A percentile compares a stretch with the other conserved stretches of the same genome.
Evolutionary conservation across 2,888 invertebrate genomes (phyloP).

Genomic region (Neuroscelio doddi): DNA sequence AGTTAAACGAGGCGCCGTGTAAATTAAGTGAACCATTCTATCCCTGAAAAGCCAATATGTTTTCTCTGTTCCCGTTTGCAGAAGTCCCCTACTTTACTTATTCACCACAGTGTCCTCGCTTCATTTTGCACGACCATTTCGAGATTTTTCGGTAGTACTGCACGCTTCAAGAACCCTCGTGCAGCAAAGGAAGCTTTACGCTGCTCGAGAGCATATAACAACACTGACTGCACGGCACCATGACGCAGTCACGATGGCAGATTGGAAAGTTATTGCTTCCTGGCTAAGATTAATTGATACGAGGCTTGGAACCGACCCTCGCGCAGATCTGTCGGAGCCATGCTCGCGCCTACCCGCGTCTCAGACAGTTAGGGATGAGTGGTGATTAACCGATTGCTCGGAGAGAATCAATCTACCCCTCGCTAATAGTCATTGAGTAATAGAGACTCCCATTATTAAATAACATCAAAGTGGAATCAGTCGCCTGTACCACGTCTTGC

Average conservation of each 20-base stretch:
- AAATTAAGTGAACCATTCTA: conserved; percentile 66
- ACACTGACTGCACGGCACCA: conserved; percentile 63
- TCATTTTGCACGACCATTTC: conserved; percentile 19
- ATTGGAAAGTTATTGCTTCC: conserved; percentile 73
- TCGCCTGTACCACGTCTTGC: conserved; percentile 15
- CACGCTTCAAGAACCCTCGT: conserved; percentile 40
- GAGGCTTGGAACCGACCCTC: conserved; percentile 49
- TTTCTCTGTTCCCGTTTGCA: conserved; percentile 47
- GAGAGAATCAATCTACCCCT: conserved; percentile 41
- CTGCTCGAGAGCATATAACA: conserved; percentile 52
- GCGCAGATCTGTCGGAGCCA: conserved; percentile 34
- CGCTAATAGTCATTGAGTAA: conserved; percentile 64
- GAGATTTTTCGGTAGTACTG: conserved; percentile 57
- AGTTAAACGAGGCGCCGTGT: conserved; percentile 45
- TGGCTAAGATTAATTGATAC: conserved; percentile 71
- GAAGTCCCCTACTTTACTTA: conserved; percentile 2
- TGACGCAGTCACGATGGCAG: conserved; percentile 69
- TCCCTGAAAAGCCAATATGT: conserved; percentile 68
- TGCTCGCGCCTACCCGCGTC: conserved; percentile 57
- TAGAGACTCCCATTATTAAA: conserved; percentile 67
- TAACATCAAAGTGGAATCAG: conserved; percentile 48
- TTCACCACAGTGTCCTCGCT: conserved; percentile 19
- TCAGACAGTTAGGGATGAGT: conserved; percentile 57
- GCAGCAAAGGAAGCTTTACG: conserved; percentile 23
- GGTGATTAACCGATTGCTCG: conserved; percentile 70